These are phyloP conservation scores for Gallinago undulata DNA, from an alignment of 2,113 vertebrate species.

Conservation along the genomic window DNA sequence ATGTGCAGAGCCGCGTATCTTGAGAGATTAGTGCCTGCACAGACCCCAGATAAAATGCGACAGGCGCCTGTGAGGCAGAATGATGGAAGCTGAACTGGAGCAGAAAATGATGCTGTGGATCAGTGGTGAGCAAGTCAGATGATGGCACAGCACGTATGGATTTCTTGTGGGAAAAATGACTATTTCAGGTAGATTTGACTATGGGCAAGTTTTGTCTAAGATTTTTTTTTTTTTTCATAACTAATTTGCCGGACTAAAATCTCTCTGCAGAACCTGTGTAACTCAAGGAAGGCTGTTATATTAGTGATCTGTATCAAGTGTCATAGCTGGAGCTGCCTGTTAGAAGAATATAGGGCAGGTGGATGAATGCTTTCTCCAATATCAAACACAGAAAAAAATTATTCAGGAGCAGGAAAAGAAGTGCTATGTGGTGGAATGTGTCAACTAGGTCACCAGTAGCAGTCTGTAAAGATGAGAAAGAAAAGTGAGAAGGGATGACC, in stretches of 20 bases:
- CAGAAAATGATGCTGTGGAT: neutral
- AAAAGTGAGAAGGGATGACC: neutral
- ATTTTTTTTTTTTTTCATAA: neutral
- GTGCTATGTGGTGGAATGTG: neutral
- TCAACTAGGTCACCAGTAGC: neutral
- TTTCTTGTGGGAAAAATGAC: neutral
- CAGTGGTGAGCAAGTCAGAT: neutral
- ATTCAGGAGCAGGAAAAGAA: neutral
- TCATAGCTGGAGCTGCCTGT: neutral
- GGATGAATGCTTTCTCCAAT: neutral
- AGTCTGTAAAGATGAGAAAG: neutral
- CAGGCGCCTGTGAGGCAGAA: neutral
- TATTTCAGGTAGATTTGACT: neutral
- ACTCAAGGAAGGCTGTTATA: neutral
- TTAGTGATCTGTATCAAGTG: neutral
- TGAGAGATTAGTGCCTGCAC: neutral
- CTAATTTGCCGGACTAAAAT: neutral
- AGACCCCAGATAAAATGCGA: neutral
- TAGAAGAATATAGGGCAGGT: slow-evolving; percentile 8
- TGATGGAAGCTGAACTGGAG: neutral
- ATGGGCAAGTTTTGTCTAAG: neutral
- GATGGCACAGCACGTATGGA: neutral
- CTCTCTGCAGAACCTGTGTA: neutral
- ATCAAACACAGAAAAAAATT: neutral
- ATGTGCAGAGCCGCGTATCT: neutral